A percentile compares a stretch with the other conserved stretches of the same genome.
Evolutionary conservation across 35 echinoderm and acorn worm genomes (phyloP).

Genomic region (Ptychodera flava): DNA sequence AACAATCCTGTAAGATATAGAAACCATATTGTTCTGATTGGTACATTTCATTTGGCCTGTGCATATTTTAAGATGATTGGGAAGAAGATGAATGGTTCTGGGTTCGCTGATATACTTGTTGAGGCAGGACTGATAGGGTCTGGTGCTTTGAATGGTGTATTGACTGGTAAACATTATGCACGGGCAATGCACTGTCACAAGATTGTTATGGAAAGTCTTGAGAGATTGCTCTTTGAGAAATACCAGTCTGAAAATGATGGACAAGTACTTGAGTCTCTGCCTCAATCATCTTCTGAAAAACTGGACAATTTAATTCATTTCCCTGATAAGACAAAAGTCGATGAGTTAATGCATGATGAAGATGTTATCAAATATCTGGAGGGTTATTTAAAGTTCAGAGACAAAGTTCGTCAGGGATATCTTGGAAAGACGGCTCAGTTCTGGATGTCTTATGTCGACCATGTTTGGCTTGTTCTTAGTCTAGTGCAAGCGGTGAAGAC

Average conservation of each 20-base stretch:
- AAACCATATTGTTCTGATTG: constrained; percentile 18
- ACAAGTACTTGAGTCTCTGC: no score
- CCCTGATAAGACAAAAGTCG: no score
- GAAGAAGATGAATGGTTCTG: constrained; percentile 35
- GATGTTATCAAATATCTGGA: neutral
- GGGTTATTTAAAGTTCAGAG: neutral
- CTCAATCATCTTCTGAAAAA: no score
- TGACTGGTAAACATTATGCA: no score
- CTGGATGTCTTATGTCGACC: constrained; percentile 5
- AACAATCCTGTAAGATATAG: neutral
- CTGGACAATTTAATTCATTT: no score
- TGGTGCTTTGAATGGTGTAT: no score
- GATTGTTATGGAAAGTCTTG: no score
- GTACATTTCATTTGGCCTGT: constrained; percentile 3
- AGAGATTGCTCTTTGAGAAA: neutral
- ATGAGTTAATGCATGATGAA: no score
- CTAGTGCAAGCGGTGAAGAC: neutral
- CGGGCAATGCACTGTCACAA: no score
- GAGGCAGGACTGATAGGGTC: constrained; percentile 37
- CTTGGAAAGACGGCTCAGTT: neutral
- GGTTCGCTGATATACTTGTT: no score
- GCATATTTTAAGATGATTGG: constrained; percentile 33
- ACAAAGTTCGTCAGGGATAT: neutral
- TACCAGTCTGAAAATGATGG: constrained; percentile 7
- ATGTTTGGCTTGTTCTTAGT: neutral